Conservation (phyloP, 2,113 vertebrate species). For the Perognathus longimembris region DNA sequence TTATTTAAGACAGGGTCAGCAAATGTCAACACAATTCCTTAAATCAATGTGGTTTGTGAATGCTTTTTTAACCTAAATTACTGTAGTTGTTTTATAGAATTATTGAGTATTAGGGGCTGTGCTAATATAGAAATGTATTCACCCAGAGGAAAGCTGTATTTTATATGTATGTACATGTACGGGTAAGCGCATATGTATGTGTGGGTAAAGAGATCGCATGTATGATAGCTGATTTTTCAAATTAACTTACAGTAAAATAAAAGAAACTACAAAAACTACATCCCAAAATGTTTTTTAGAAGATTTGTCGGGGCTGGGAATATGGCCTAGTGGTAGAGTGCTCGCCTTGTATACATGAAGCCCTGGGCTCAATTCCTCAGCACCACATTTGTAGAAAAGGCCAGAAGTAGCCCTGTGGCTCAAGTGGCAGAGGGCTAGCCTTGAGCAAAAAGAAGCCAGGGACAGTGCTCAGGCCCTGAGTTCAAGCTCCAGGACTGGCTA, state of each 20-base stretch:
- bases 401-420: too few species aligned
- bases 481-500: too few species aligned
- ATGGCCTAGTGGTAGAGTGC: too few species aligned
- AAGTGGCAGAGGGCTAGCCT: too few species aligned
- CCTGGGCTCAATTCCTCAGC: too few species aligned
- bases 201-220: not conserved
- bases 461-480: too few species aligned
- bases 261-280: not conserved
- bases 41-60: not conserved
- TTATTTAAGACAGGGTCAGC: not conserved
- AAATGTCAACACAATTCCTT: not conserved
- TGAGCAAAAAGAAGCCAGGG: too few species aligned
- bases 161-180: not conserved
- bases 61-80: not conserved
- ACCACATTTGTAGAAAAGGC: too few species aligned
- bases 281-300: not conserved
- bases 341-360: too few species aligned
- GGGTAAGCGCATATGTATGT: not conserved
- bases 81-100: not conserved
- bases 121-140: not conserved
- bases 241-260: not conserved
- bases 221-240: not conserved
- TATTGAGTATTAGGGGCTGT: not conserved
- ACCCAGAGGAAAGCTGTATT: not conserved
- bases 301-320: too few species aligned